These are phyloP conservation scores for Salvelinus sp. DNA, from an alignment of 2,113 vertebrate genomes.

Conservation along the genomic window DNA sequence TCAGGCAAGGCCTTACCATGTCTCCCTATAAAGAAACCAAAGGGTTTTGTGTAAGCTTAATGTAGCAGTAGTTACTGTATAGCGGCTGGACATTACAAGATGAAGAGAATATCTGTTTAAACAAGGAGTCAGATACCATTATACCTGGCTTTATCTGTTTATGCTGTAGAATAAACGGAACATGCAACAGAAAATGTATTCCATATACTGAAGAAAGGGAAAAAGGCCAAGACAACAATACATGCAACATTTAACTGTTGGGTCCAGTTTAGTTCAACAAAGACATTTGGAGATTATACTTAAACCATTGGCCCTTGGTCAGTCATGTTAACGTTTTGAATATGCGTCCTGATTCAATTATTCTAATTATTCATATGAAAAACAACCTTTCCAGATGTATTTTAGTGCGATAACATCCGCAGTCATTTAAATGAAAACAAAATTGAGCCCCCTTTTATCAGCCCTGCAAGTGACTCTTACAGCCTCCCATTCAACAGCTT, in stretches of 20 bases:
- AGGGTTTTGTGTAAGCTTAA: not conserved
- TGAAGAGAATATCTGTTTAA: not conserved
- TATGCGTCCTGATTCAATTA: not conserved
- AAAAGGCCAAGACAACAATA: not conserved
- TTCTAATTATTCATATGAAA: not conserved
- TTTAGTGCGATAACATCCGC: conserved; percentile 5
- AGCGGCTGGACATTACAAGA: not conserved
- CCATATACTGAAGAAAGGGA: not conserved
- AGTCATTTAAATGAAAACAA: conserved; percentile 15
- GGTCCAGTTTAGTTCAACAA: not conserved
- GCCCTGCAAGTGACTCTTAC: conserved; percentile 16
- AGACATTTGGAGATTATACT: not conserved
- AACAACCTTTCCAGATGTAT: conserved; percentile 6
- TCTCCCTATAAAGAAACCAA: not conserved
- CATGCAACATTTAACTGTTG: not conserved
- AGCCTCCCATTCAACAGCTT: conserved; percentile 31
- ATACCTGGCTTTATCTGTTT: not conserved
- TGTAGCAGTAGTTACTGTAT: not conserved
- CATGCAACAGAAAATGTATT: not conserved
- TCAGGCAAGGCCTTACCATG: conserved; percentile 24
- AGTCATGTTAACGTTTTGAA: not conserved
- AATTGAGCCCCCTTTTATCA: conserved; percentile 13
- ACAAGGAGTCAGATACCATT: not conserved
- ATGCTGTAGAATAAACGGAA: not conserved
- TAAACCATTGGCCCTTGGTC: not conserved